Evolutionary conservation across 2,113 vertebrate species (phyloP), one percentile per base, ranked within the genome.

Genomic region (Psephotus haematonotus): DNA sequence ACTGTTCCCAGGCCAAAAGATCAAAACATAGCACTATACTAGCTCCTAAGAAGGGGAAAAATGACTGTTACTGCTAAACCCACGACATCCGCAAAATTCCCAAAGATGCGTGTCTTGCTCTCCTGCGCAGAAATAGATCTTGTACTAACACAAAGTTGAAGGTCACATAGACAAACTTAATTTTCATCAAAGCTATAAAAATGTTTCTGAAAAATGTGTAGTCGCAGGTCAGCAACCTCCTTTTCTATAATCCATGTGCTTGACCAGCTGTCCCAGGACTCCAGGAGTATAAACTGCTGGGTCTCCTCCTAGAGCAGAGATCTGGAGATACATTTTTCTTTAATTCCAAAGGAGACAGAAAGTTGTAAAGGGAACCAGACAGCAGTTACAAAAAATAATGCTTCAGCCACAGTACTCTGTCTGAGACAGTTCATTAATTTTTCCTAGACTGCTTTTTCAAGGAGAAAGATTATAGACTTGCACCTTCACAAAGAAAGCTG

Each of bases 211-310:
- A 83, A 90, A 77, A 57, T 7, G 2, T 35, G 13, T 11, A n/a
- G 16, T n/a, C 4, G 3, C 0, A 5, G 15, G 5, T 57, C 37
- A 86, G n/a, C 31, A 94, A 53, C 29, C 1, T 83, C 29, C 1
- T 86, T 92, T 63, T n/a, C 25, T 25, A 25, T 47, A 77, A 67
- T 47, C 24, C 17, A 31, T 67, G 18, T 41, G 28, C 24, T 63
- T 0, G 0, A 27, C 8, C 2, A 1, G 10, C 12, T 86, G 37
- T 67, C 35, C 35, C n/a, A 41, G 12, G 6, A 17, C 39, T 68
- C 27, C 50, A 55, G 31, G 41, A 62, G 4, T 43, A 27, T 17
- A 77, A 91, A 49, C 13, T 52, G 2, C 35, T 72, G 5, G 7
- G 16, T 89, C 1, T 68, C 12, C 28, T 78, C 70, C 47, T 57